Evolutionary conservation across 2,113 vertebrate species (phyloP).

Genomic region (Oryzias curvinotus): DNA sequence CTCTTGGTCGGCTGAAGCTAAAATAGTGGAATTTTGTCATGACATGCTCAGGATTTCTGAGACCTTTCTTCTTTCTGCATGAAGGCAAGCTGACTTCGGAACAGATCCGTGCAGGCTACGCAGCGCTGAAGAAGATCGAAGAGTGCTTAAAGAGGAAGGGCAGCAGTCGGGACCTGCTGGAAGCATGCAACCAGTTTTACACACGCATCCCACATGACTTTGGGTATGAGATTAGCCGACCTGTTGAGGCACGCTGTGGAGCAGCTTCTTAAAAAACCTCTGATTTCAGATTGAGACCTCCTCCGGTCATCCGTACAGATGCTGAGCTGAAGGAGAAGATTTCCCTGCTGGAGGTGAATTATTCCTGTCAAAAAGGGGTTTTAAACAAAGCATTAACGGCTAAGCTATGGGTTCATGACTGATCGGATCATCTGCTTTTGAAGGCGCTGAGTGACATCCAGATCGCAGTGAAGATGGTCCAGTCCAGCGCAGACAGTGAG

Average conservation of each 20-base stretch:
- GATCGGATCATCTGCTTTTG: neutral
- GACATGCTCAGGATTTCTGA: neutral
- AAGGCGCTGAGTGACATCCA: slow-evolving; percentile 88
- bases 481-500: slow-evolving; percentile 64
- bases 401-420: neutral
- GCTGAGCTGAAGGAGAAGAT: slow-evolving; percentile 86
- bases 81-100: slow-evolving; percentile 86
- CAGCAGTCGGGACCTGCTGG: slow-evolving; percentile 70
- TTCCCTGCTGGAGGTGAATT: slow-evolving; percentile 83
- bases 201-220: slow-evolving; percentile 92
- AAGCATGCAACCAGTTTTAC: slow-evolving; percentile 92
- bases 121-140: slow-evolving; percentile 85
- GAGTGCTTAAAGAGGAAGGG: slow-evolving; percentile 80
- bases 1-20: slow-evolving; percentile 76
- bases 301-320: slow-evolving; percentile 83
- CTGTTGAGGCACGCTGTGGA: neutral
- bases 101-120: slow-evolving; percentile 87
- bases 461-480: slow-evolving; percentile 86
- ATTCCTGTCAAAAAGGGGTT: neutral
- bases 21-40: neutral
- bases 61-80: neutral
- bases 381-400: neutral
- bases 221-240: slow-evolving; percentile 70
- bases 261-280: neutral
- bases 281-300: slow-evolving; percentile 77